Conservation (phyloP, 2,113 vertebrate genomes). For the Pagrus major region DNA sequence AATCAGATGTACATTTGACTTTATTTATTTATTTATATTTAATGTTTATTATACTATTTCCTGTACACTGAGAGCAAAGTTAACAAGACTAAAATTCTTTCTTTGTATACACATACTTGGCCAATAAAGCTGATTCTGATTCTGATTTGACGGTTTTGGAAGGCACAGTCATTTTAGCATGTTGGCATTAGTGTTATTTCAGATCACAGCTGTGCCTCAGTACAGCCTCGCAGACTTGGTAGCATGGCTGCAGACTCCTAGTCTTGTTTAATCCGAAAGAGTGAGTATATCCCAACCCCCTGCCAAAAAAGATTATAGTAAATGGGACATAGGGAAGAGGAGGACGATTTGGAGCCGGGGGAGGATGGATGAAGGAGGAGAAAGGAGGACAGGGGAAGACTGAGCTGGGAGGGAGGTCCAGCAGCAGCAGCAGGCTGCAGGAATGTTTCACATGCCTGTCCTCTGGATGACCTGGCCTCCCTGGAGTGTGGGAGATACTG, state of each 20-base stretch:
- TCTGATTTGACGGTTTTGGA: no score
- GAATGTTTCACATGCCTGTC: slow-evolving; percentile 82
- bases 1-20: neutral
- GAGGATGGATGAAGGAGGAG: slow-evolving; percentile 52
- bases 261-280: neutral
- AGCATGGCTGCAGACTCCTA: neutral
- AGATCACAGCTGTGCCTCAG: no score
- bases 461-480: slow-evolving; percentile 78
- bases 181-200: neutral
- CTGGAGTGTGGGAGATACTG: slow-evolving; percentile 80
- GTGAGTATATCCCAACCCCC: neutral
- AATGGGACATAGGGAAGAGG: slow-evolving; percentile 34
- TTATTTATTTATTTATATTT: no score
- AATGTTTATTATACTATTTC: no score
- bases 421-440: slow-evolving; percentile 68
- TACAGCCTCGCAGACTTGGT: neutral
- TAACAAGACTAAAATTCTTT: no score
- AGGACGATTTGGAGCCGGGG: slow-evolving; percentile 23
- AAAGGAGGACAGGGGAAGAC: slow-evolving; percentile 49
- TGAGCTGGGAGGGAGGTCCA: slow-evolving; percentile 59
- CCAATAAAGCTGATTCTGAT: no score
- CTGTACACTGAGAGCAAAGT: no score
- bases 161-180: neutral
- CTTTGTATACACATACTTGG: no score
- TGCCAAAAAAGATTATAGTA: neutral